Evolutionary conservation across 2,113 vertebrate species (phyloP).

Genomic region (Smithornis capensis): DNA sequence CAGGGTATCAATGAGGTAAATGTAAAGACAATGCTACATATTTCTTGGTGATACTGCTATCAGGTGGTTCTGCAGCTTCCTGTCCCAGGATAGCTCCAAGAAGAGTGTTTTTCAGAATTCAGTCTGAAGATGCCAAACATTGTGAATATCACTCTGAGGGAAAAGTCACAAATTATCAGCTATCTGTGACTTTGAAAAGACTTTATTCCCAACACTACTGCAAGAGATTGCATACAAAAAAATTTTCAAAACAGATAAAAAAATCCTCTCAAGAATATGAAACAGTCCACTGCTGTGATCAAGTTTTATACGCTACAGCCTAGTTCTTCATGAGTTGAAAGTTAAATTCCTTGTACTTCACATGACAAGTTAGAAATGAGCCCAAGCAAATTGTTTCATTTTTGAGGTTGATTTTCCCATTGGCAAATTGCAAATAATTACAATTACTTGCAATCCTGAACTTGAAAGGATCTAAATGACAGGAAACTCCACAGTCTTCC

Average conservation of each 20-base stretch:
- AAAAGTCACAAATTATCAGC: not conserved
- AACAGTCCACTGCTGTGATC: not conserved
- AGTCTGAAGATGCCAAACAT: not conserved
- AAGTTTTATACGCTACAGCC: rapidly evolving
- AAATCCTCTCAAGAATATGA: not conserved
- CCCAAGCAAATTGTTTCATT: not conserved
- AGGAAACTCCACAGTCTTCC: not conserved
- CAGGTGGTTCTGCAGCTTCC: not conserved
- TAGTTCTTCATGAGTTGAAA: not conserved
- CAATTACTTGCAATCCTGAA: not conserved
- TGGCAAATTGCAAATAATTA: not conserved
- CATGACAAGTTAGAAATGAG: not conserved
- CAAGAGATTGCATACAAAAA: not conserved
- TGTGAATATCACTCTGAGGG: not conserved
- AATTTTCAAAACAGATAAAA: not conserved
- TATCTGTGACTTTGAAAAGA: not conserved
- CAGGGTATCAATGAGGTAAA: not conserved
- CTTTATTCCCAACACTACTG: not conserved
- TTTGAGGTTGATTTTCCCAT: not conserved
- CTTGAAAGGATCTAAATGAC: not conserved
- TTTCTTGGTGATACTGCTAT: not conserved
- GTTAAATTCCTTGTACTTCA: not conserved
- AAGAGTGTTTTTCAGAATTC: not conserved
- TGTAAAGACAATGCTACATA: rapidly evolving
- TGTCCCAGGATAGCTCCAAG: not conserved